These are phyloP conservation scores for Callocephalon fimbriatum DNA, from an alignment of 2,113 vertebrate species.

Conservation along the genomic window DNA sequence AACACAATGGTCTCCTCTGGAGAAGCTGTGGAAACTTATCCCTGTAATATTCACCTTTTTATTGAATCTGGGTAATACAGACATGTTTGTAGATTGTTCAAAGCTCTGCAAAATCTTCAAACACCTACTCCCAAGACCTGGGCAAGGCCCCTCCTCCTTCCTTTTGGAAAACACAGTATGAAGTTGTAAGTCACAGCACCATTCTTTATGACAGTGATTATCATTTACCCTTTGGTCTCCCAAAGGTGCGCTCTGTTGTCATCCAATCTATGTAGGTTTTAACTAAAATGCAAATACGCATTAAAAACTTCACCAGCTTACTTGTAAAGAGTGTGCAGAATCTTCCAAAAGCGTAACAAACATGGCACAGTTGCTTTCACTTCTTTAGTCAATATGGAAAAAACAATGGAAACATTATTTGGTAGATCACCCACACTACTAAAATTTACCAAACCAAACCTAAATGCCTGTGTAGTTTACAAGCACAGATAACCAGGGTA, in stretches of 20 bases:
- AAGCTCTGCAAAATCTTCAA: neutral
- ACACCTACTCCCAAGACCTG: neutral
- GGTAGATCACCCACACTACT: neutral
- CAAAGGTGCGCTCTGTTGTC: neutral
- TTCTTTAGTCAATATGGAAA: neutral
- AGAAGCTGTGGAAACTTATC: neutral
- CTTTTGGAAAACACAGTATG: neutral
- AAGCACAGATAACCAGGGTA: neutral
- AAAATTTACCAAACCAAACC: neutral
- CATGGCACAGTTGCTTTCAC: neutral
- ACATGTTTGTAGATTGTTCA: neutral
- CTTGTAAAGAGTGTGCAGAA: neutral
- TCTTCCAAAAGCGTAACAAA: neutral
- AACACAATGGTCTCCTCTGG: neutral
- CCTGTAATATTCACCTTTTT: neutral
- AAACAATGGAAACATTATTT: neutral
- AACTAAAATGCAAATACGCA: neutral
- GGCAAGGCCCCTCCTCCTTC: neutral
- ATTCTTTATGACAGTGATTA: neutral
- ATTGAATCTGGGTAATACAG: neutral
- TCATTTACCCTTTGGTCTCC: neutral
- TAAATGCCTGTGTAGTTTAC: neutral
- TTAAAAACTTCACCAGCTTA: neutral
- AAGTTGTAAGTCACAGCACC: neutral
- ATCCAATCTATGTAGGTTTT: neutral